Conservation (phyloP, 2,797 vertebrate species). For the Micrastur ruficollis region DNA sequence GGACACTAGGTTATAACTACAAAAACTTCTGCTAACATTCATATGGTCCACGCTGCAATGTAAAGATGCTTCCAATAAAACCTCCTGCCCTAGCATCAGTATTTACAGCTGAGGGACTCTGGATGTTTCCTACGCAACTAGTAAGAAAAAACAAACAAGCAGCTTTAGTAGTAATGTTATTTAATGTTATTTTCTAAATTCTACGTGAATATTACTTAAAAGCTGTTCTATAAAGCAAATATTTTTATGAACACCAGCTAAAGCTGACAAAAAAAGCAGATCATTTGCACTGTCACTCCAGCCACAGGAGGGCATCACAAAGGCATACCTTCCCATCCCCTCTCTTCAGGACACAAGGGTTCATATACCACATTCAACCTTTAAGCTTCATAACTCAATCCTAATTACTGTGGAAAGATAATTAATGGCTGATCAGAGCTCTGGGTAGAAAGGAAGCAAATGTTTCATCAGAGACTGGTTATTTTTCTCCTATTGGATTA, state of each 20-base stretch:
- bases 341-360: not conserved
- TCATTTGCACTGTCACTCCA: not conserved
- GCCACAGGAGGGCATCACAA: not conserved
- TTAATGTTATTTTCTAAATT: not conserved
- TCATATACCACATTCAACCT: not conserved
- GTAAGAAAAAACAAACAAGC: not conserved
- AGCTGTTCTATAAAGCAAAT: not conserved
- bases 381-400: not conserved
- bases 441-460: not conserved
- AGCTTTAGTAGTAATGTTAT: not conserved
- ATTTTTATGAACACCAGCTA: not conserved
- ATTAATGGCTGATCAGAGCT: not conserved
- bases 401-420: not conserved
- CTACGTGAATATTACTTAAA: not conserved
- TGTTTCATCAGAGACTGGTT: not conserved
- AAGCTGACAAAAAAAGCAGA: not conserved
- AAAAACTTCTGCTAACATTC: not conserved
- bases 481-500: not conserved
- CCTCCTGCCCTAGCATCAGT: not conserved
- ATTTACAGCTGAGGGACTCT: not conserved
- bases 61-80: not conserved
- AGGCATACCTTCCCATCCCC: not conserved
- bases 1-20: not conserved
- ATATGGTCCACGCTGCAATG: rapidly evolving
- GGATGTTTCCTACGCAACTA: not conserved